Percentiles rank a stretch among this genome's conserved stretches.
phyloP scores from a whole-genome alignment of 1,140 invertebrate genomes.

The Bombus vancouverensis region DNA sequence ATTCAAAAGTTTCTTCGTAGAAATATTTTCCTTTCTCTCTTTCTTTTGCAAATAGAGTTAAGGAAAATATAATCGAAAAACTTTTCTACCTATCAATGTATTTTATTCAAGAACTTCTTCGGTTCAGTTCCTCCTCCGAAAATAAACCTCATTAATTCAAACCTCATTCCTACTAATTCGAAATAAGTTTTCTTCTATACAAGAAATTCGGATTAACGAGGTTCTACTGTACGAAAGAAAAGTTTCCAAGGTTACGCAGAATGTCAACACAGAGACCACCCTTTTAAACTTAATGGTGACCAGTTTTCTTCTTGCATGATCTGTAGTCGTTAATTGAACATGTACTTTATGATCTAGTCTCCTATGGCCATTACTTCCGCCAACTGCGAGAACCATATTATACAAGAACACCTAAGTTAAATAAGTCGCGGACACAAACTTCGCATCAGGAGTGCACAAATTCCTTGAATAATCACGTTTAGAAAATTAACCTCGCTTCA shows the following conservation, averaged over 20 bases:
- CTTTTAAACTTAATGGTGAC: constrained; percentile 51
- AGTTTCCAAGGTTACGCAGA: background rate
- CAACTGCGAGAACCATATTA: constrained; percentile 20
- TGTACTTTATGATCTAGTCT: constrained; percentile 38
- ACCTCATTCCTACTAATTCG: background rate
- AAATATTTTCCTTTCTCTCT: background rate
- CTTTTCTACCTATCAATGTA: no score
- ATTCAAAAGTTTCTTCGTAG: background rate
- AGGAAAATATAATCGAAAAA: background rate
- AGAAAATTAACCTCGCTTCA: background rate
- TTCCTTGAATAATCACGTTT: background rate
- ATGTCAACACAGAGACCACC: background rate
- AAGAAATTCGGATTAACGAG: no score
- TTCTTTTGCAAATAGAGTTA: background rate
- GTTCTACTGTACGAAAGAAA: background rate
- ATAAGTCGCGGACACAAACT: background rate
- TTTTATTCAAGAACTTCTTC: background rate
- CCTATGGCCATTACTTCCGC: constrained; percentile 33
- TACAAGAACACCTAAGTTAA: constrained; percentile 32
- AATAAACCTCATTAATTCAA: constrained; percentile 1
- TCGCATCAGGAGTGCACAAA: constrained; percentile 22
- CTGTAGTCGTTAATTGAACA: constrained; percentile 41
- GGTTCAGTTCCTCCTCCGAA: background rate
- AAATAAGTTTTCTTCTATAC: background rate
- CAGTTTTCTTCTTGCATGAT: constrained; percentile 28